These are phyloP conservation scores for Sinelater perroti DNA, from an alignment of 2,888 invertebrate genomes.

Conservation along the genomic window DNA sequence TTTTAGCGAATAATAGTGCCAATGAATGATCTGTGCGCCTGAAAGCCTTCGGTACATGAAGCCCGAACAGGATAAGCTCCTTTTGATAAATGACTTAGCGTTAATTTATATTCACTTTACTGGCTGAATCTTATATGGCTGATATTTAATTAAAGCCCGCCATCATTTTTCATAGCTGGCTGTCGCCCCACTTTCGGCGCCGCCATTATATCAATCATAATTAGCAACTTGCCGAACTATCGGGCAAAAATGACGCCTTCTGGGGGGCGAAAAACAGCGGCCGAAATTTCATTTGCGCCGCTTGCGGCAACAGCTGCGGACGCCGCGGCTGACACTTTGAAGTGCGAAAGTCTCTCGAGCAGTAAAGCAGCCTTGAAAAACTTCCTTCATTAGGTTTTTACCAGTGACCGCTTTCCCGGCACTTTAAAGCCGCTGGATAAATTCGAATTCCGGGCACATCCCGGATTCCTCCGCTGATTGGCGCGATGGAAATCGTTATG, in stretches of 20 bases:
- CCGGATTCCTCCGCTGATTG: conserved; percentile 5
- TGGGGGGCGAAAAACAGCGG: background rate
- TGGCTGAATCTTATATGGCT: conserved; percentile 23
- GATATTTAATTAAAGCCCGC: conserved; percentile 15
- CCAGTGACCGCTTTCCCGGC: conserved; percentile 28
- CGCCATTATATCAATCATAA: too few species aligned
- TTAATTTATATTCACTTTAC: conserved; percentile 28
- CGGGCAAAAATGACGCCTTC: too few species aligned
- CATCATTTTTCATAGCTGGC: conserved; percentile 25
- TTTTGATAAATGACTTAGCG: conserved; percentile 31
- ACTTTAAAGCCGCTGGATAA: conserved; percentile 23
- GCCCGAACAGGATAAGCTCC: conserved; percentile 28
- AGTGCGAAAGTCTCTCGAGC: conserved; percentile 13
- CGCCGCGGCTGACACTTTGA: conserved; percentile 12
- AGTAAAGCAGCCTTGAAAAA: conserved; percentile 26
- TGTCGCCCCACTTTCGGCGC: too few species aligned
- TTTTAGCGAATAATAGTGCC: too few species aligned
- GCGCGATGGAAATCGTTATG: conserved; percentile 3
- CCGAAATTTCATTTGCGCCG: conserved; percentile 4
- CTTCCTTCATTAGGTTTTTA: conserved; percentile 31
- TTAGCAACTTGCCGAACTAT: too few species aligned
- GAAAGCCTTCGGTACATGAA: conserved; percentile 23
- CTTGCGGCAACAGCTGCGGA: conserved; percentile 17
- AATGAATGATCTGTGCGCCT: too few species aligned
- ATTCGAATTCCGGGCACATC: conserved; percentile 14